phyloP scores from a whole-genome alignment of 1,140 invertebrate genomes.

The Orchesella cincta region DNA sequence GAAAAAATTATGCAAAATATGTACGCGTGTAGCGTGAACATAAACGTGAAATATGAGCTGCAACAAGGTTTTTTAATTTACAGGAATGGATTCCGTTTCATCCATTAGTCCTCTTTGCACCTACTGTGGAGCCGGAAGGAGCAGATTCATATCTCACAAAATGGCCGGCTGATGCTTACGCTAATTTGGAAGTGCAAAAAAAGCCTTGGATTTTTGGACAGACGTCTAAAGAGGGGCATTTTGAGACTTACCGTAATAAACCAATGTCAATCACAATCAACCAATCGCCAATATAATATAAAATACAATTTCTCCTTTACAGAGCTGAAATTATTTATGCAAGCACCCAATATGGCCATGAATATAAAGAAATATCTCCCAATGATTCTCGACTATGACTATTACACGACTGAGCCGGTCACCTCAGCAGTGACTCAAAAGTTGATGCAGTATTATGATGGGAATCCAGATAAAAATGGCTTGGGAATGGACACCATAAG shows the following conservation, averaged over 20 bases:
- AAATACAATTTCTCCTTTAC: not conserved
- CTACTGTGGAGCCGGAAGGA: constrained; percentile 36
- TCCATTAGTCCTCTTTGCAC: constrained; percentile 40
- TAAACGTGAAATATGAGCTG: not conserved
- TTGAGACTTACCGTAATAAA: constrained; percentile 17
- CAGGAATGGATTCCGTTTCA: constrained; percentile 24
- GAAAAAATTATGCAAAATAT: not conserved
- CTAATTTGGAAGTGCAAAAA: constrained; percentile 2
- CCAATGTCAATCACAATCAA: not conserved
- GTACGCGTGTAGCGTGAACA: not conserved
- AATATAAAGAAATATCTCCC: constrained; percentile 34
- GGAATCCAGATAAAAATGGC: constrained; percentile 11
- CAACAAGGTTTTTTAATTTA: constrained; percentile 9
- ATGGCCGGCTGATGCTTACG: constrained; percentile 23
- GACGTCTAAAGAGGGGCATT: constrained; percentile 30
- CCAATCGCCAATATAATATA: not conserved
- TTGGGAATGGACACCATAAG: constrained; percentile 7
- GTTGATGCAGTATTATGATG: constrained; percentile 32
- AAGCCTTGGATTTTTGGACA: constrained; percentile 26
- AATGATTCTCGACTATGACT: constrained; percentile 36
- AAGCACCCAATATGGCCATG: constrained; percentile 17
- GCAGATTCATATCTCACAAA: constrained; percentile 42
- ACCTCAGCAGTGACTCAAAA: constrained; percentile 21
- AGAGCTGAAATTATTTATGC: constrained; percentile 26
- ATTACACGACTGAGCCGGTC: not conserved